Conservation (phyloP, 1,140 invertebrate genomes). For the Drosophila obscura region DNA sequence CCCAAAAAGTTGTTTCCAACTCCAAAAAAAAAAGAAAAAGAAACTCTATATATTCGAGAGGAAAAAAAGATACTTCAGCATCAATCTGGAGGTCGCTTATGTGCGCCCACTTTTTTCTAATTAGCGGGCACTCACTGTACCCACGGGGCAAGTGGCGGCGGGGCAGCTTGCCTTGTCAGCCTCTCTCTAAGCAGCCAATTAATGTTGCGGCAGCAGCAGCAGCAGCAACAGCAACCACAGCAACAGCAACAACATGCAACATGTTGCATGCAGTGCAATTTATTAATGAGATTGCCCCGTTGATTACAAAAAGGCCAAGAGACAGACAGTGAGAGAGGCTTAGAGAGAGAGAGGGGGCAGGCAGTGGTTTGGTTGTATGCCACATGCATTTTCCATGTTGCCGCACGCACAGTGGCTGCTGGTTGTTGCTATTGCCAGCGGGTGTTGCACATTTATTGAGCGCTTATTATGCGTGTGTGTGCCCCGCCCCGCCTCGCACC, state of each 20-base stretch:
- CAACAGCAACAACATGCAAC: conserved; percentile 62
- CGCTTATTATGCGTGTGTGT: conserved; percentile 77
- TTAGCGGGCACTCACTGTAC: conserved; percentile 39
- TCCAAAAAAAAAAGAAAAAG: too few species aligned
- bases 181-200: conserved; percentile 73
- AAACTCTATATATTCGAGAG: too few species aligned
- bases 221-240: neutral
- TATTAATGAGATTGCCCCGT: conserved; percentile 83
- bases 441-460: conserved; percentile 81
- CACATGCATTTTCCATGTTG: conserved; percentile 55
- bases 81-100: neutral
- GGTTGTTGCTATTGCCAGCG: conserved; percentile 59
- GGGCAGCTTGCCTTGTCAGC: conserved; percentile 58
- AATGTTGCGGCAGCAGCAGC: conserved; percentile 65
- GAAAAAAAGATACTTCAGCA: too few species aligned
- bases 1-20: too few species aligned
- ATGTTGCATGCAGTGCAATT: conserved; percentile 82
- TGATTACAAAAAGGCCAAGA: conserved; percentile 69
- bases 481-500: conserved; percentile 24
- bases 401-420: conserved; percentile 59
- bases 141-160: neutral
- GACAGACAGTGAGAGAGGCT: conserved; percentile 4
- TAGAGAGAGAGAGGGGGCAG: neutral
- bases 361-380: conserved; percentile 21
- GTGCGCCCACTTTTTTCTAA: neutral